Evolutionary conservation across 2,888 invertebrate genomes (phyloP), one percentile per base, ranked within the genome.

Genomic region (Eurytoma adleriae): DNA sequence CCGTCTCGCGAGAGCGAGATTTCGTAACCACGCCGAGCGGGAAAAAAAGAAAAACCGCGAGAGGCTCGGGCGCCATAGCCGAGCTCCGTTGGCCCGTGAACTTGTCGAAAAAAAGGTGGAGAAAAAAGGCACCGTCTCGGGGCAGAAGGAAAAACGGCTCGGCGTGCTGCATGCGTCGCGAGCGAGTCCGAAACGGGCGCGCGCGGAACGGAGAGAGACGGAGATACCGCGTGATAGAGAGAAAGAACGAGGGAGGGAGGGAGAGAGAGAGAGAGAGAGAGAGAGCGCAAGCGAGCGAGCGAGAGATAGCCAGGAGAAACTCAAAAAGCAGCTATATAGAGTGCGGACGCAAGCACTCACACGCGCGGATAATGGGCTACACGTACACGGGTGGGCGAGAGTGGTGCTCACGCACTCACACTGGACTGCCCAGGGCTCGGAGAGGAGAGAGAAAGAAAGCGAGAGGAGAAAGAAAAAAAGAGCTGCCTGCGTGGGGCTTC

Each of bases 321-420:
- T 54, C 69, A 67, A 68, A 75, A 75, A 69, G 69, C 75, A 10
- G 75, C 67, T 78, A 82, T 82, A 69, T 40, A 40, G 40, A 40
- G 40, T 40, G 40, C 40, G 40, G 40, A 40, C 40, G 40, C 5
- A 40, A 10, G 40, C 40, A 40, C 40, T 40, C 40, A 10, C 40
- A 40, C 40, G 1, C 10, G 10, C 40, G 2, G 24, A 2, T 0
- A 0, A 40, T 10, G 10, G 10, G 40, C 40, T 7, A 7, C 40
- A 7, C 40, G 40, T 24, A 24, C 24, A 24, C 24, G 24, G 24
- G 24, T 24, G 24, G 24, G 24, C 7, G 40, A 40, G 40, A 10
- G 40, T 40, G 10, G 7, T 40, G 40, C 40, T 10, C 40, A 10
- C 40, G 40, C 40, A 40, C 40, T 4, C 5, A 40, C 40, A 40